Percentiles rank a stretch among this genome's conserved stretches.
phyloP scores from a whole-genome alignment of 2,888 invertebrate genomes.

The Villa cingulata region DNA sequence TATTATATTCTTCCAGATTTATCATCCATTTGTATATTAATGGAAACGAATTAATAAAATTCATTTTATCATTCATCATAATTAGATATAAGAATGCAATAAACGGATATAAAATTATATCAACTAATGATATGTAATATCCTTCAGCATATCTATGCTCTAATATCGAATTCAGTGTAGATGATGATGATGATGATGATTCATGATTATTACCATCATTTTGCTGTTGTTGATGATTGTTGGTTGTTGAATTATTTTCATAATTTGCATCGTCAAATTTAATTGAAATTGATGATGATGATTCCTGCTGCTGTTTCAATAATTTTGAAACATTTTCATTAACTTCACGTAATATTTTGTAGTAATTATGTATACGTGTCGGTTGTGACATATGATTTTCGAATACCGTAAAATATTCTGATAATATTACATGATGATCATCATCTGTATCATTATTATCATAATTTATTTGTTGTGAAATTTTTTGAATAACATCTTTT shows the following conservation, averaged over 20 bases:
- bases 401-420: constrained; percentile 58
- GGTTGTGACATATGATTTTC: constrained; percentile 77
- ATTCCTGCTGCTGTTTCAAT: constrained; percentile 36
- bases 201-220: no score
- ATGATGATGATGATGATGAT: no score
- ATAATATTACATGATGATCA: constrained; percentile 36
- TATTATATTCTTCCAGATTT: constrained; percentile 18
- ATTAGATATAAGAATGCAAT: constrained; percentile 46
- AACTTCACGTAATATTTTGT: constrained; percentile 52
- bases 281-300: no score
- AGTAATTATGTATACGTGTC: constrained; percentile 71
- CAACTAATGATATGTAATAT: constrained; percentile 65
- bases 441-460: neutral
- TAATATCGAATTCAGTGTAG: constrained; percentile 35
- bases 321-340: constrained; percentile 25
- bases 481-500: constrained; percentile 32
- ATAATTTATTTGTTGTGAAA: constrained; percentile 20
- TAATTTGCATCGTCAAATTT: no score
- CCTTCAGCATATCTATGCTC: constrained; percentile 71
- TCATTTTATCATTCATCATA: constrained; percentile 19
- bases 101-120: constrained; percentile 63
- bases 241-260: no score
- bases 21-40: constrained; percentile 50
- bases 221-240: no score
- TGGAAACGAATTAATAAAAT: constrained; percentile 39